These are phyloP conservation scores for Lagria hirta DNA, from an alignment of 2,888 invertebrate species.

Conservation along the genomic window DNA sequence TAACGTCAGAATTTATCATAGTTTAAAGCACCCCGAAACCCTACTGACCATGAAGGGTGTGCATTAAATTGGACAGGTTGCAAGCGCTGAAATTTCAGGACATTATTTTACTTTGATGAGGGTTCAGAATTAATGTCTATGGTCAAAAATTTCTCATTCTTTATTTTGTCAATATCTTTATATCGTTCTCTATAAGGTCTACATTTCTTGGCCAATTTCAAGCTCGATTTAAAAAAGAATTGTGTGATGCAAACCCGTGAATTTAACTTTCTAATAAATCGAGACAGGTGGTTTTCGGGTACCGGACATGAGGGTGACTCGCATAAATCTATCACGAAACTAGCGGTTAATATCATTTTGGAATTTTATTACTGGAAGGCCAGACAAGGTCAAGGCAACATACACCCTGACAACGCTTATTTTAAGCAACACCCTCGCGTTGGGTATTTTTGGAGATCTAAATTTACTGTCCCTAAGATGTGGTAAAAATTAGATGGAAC, in stretches of 20 bases:
- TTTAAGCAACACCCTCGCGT: conserved; percentile 16
- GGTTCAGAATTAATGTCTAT: conserved; percentile 52
- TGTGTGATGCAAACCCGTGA: conserved; percentile 41
- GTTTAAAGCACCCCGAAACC: too few species aligned
- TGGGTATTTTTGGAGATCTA: conserved; percentile 32
- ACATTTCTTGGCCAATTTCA: conserved; percentile 32
- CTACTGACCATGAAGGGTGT: conserved; percentile 40
- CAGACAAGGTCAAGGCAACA: conserved; percentile 21
- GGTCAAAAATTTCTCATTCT: conserved; percentile 40
- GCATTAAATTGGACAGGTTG: conserved; percentile 44
- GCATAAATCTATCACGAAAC: conserved; percentile 17
- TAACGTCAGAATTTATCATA: too few species aligned
- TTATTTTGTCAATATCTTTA: too few species aligned
- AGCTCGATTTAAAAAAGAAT: conserved; percentile 34
- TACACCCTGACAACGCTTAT: conserved; percentile 17
- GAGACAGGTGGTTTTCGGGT: conserved; percentile 47
- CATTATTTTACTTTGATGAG: conserved; percentile 52
- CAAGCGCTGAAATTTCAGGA: conserved; percentile 41
- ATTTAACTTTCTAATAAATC: conserved; percentile 45
- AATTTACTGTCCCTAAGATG: conserved; percentile 21
- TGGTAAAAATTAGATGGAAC: conserved; percentile 13
- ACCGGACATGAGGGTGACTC: conserved; percentile 26
- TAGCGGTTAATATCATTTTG: conserved; percentile 12
- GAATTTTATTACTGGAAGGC: conserved; percentile 7
- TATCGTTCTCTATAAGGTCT: conserved; percentile 20